Evolutionary conservation across 1,140 invertebrate genomes (phyloP), one percentile per base, ranked within the genome.

Genomic region (Gonioctena quinquepunctata): DNA sequence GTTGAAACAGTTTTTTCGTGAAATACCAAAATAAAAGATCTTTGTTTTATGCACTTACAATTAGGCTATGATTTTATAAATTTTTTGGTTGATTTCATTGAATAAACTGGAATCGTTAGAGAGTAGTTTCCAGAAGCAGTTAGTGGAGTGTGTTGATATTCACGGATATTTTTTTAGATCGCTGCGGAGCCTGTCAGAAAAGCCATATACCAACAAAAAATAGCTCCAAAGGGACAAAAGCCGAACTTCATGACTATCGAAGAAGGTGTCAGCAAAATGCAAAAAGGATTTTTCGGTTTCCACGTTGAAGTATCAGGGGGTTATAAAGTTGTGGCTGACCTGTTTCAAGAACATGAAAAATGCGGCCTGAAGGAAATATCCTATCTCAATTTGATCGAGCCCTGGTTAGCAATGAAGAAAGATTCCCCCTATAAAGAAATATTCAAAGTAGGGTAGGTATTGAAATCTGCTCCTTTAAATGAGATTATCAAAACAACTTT

Each of bases 321-420:
- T 0, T 90, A 89, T 74, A 86, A 89, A 72, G 77, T 90, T 13
- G 84, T 90, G 2, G 85, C 85, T 49, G 86, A 89, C 74, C 87
- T 85, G 62, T 91, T 87, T 72, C 79, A 83, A 3, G 89, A 90
- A 77, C 84, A 86, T 2, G 88, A 90, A 75, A 90, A 90, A 78
- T 91, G 90, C 77, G 87, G 88, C 0, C 76, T 90, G 1, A 83
- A 86, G 56, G 87, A 89, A 76, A 88, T 90, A 70, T 83, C 87
- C 71, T 88, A 85, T 59, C 71, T 90, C 60, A 81, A 88, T 0
- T 80, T 85, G 1, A 83, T 87, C 68, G 33, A 57, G 50, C 88
- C 89, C 0, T 63, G 61, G 61, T 18, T 63, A 19, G n/a, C 61
- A 7, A 48, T 63, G 3, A 63, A 63, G 67, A 86, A 85, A 70